Conservation (phyloP, 1,140 invertebrate genomes). For the Pseudomyrmex gracilis region DNA sequence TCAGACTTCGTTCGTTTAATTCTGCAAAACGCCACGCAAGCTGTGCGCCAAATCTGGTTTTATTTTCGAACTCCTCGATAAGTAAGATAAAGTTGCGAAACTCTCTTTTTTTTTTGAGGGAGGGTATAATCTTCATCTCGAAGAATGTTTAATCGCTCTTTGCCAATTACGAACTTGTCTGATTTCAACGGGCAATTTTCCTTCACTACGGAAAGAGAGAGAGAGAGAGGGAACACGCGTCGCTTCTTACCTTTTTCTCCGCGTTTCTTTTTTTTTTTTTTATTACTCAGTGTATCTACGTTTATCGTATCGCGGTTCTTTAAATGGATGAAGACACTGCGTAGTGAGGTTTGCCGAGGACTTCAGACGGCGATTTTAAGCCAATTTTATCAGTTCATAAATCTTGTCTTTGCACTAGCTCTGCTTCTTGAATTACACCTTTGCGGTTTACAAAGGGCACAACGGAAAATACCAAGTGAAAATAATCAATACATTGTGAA, state of each 20-base stretch:
- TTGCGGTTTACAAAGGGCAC: no score
- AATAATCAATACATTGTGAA: no score
- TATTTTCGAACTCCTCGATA: no score
- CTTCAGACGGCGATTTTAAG: constrained; percentile 70
- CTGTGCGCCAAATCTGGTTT: background rate
- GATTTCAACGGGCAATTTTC: background rate
- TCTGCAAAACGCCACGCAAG: background rate
- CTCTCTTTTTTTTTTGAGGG: no score
- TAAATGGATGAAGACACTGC: constrained; percentile 74
- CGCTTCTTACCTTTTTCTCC: background rate
- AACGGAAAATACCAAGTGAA: no score
- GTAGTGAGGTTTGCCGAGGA: constrained; percentile 21
- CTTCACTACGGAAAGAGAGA: no score
- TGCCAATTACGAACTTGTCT: constrained; percentile 17
- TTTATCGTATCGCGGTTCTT: constrained; percentile 30
- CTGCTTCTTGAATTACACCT: constrained; percentile 7
- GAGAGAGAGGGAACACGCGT: no score
- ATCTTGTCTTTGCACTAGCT: constrained; percentile 3
- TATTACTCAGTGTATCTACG: background rate
- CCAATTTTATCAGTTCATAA: constrained; percentile 70
- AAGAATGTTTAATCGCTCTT: constrained; percentile 48
- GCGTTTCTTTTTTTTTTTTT: constrained; percentile 16
- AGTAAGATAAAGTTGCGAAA: no score
- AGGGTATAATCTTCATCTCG: constrained; percentile 1
- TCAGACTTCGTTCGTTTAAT: no score